These are phyloP conservation scores for Nesidiocoris tenuis DNA, from an alignment of 2,888 invertebrate genomes.

Conservation along the genomic window DNA sequence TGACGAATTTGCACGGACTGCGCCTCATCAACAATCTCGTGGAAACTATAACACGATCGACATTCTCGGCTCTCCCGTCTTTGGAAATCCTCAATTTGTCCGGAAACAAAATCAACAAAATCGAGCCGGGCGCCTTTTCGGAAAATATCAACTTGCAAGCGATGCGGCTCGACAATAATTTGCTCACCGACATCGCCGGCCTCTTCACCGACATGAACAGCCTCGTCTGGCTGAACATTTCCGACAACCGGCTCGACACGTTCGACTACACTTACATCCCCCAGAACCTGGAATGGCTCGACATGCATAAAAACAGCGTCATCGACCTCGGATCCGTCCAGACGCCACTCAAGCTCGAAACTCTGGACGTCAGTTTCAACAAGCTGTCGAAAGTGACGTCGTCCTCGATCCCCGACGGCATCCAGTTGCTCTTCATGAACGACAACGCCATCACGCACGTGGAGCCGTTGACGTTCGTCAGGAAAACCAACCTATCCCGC, in stretches of 20 bases:
- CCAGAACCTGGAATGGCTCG: conserved; percentile 79
- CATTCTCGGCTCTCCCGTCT: conserved; percentile 75
- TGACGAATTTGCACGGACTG: conserved; percentile 82
- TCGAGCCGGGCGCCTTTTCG: conserved; percentile 80
- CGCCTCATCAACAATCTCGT: conserved; percentile 86
- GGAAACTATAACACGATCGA: conserved; percentile 75
- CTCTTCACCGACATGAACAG: conserved; percentile 80
- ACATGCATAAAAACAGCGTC: conserved; percentile 84
- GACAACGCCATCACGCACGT: conserved; percentile 83
- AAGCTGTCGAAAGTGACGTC: conserved; percentile 75
- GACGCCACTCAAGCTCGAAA: conserved; percentile 72
- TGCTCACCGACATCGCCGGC: conserved; percentile 76
- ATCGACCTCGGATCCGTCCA: conserved; percentile 74
- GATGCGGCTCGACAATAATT: conserved; percentile 82
- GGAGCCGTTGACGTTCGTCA: conserved; percentile 85
- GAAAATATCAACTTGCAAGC: conserved; percentile 78
- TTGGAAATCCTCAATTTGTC: conserved; percentile 85
- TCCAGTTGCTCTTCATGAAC: conserved; percentile 82
- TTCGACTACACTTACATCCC: conserved; percentile 88
- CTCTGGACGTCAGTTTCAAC: conserved; percentile 88
- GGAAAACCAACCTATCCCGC: conserved; percentile 82
- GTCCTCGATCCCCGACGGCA: conserved; percentile 76
- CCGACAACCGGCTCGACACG: conserved; percentile 83
- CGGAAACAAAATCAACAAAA: conserved; percentile 73
- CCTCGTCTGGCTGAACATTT: conserved; percentile 85